Evolutionary conservation across 2,113 vertebrate genomes (phyloP).

Genomic region (Mirza zaza): DNA sequence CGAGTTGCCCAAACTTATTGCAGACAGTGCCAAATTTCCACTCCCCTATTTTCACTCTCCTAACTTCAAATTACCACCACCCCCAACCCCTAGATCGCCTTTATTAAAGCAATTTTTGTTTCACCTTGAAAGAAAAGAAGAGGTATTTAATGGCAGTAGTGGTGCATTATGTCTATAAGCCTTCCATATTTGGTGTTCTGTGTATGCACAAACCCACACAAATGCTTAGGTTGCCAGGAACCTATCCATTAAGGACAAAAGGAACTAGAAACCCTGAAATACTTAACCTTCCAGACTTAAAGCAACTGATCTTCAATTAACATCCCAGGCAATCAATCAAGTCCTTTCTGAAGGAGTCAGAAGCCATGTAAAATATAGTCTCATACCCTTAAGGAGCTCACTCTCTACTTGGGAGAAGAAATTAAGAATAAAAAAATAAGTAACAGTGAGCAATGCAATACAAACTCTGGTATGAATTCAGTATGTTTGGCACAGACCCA

Average conservation of each 20-base stretch:
- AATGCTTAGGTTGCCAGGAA: not conserved
- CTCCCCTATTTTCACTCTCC: not conserved
- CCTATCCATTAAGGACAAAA: not conserved
- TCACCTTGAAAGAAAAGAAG: not conserved
- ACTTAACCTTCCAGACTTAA: not conserved
- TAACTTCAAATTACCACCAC: not conserved
- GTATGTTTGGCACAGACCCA: not conserved
- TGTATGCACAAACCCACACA: not conserved
- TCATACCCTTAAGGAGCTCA: not conserved
- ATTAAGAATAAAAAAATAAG: not conserved
- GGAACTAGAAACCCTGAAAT: not conserved
- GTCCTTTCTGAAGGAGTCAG: conserved; percentile 8
- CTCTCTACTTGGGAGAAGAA: not conserved
- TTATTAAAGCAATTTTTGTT: conserved; percentile 13
- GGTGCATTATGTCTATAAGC: not conserved
- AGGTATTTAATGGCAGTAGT: not conserved
- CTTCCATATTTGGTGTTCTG: not conserved
- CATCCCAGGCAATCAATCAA: not conserved
- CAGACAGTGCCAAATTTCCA: conserved; percentile 78
- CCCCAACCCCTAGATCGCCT: not conserved
- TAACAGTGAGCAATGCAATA: not conserved
- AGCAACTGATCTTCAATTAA: not conserved
- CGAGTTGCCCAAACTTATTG: conserved; percentile 76
- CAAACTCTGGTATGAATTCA: not conserved
- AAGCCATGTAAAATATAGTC: not conserved